Conservation (phyloP, 2,888 invertebrate species). For the Hymenopus coronatus region DNA sequence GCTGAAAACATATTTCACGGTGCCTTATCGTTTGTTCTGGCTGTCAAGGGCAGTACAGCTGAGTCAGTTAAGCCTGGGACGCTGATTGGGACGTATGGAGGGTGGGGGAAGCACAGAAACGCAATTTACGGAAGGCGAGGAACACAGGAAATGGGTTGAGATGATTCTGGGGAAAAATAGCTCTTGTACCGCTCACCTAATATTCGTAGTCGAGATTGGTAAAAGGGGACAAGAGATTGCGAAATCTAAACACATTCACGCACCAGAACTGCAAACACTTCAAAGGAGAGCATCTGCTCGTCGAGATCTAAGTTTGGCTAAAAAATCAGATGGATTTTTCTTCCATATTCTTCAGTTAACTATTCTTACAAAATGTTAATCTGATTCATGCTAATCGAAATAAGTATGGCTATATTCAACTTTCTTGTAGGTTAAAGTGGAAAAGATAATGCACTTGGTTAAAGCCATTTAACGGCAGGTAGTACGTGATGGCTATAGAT, state of each 20-base stretch:
- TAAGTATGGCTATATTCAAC: no score
- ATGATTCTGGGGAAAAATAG: not conserved
- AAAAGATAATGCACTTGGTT: no score
- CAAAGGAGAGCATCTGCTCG: not conserved
- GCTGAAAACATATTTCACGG: not conserved
- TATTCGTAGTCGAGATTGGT: not conserved
- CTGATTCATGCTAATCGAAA: no score
- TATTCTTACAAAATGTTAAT: no score
- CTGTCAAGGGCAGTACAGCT: not conserved
- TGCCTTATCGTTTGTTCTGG: not conserved
- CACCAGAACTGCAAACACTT: not conserved
- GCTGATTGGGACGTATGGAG: not conserved
- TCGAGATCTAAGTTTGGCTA: no score
- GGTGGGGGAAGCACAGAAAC: not conserved
- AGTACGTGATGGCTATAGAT: no score
- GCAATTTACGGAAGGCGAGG: not conserved
- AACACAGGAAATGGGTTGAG: not conserved
- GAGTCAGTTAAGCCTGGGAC: not conserved
- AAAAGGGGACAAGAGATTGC: not conserved
- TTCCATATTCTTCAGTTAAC: no score
- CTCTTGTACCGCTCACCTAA: not conserved
- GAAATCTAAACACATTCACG: not conserved
- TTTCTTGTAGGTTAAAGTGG: no score
- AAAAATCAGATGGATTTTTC: no score
- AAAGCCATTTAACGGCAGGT: no score